phyloP scores from a whole-genome alignment of 2,113 vertebrate genomes.

The Calyptommatus sinebrachiatus region DNA sequence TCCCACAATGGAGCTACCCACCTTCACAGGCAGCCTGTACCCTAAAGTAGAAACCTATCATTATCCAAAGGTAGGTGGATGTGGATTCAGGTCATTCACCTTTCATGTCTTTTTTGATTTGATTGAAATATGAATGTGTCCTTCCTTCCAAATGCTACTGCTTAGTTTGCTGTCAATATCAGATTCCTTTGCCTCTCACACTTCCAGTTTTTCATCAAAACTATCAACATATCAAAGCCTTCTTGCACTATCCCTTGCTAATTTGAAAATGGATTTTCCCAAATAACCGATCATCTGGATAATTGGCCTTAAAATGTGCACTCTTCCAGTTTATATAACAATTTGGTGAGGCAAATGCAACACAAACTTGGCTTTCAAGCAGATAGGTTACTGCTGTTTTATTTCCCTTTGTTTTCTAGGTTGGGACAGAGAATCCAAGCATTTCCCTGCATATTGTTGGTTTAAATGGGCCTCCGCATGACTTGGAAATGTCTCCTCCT shows the following conservation, averaged over 20 bases:
- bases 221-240: no score
- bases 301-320: no score
- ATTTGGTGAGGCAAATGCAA: no score
- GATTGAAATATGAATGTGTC: neutral
- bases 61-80: slow-evolving; percentile 88
- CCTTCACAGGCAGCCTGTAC: slow-evolving; percentile 85
- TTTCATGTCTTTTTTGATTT: neutral
- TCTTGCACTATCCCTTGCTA: no score
- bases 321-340: no score
- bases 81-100: neutral
- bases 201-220: no score
- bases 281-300: no score
- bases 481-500: slow-evolving; percentile 90
- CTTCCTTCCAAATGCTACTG: no score
- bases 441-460: slow-evolving; percentile 92
- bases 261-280: no score
- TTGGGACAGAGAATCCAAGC: slow-evolving; percentile 90
- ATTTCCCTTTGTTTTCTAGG: slow-evolving; percentile 68
- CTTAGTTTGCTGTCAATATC: no score
- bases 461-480: slow-evolving; percentile 91
- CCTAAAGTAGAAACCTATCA: slow-evolving; percentile 86
- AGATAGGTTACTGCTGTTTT: neutral
- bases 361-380: no score
- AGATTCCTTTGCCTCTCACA: no score
- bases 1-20: slow-evolving; percentile 90